phyloP scores from a whole-genome alignment of 2,113 vertebrate species.

The Sisor rabdophorus region DNA sequence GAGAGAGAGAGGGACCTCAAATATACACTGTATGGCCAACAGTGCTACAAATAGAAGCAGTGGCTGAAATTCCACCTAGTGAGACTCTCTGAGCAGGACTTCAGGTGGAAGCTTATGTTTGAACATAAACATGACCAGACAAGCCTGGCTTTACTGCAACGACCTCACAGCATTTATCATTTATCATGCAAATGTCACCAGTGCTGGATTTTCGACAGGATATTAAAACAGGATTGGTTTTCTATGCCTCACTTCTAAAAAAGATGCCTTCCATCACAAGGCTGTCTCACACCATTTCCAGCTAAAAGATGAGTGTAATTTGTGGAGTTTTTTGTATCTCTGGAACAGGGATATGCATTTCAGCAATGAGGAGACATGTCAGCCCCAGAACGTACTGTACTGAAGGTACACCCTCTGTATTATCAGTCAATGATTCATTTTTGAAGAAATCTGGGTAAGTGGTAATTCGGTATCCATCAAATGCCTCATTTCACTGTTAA shows the following conservation, averaged over 20 bases:
- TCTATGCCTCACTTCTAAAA: not conserved
- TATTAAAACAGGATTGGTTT: constrained; percentile 8
- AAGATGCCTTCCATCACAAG: not conserved
- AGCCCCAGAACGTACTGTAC: too few relatives aligned
- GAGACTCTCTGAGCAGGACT: not conserved
- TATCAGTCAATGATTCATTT: not conserved
- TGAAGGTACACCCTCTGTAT: not conserved
- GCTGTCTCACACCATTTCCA: not conserved
- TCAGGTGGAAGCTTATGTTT: not conserved
- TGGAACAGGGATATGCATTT: constrained; percentile 5
- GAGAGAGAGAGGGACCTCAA: too few relatives aligned
- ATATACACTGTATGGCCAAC: too few relatives aligned
- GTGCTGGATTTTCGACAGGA: constrained; percentile 12
- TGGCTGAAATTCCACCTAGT: not conserved
- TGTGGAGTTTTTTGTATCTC: constrained; percentile 4
- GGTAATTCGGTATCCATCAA: not conserved
- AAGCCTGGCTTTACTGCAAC: not conserved
- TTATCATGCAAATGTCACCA: constrained; percentile 22
- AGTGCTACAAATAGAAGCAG: not conserved
- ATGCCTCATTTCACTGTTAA: not conserved
- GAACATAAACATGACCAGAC: not conserved
- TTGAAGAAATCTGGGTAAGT: not conserved
- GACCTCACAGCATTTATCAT: constrained; percentile 19
- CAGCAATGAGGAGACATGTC: not conserved
- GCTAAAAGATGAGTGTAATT: constrained; percentile 16